A percentile compares a stretch with the other conserved stretches of the same genome.
phyloP scores from a whole-genome alignment of 2,888 invertebrate species.

The Gibbula magus region DNA sequence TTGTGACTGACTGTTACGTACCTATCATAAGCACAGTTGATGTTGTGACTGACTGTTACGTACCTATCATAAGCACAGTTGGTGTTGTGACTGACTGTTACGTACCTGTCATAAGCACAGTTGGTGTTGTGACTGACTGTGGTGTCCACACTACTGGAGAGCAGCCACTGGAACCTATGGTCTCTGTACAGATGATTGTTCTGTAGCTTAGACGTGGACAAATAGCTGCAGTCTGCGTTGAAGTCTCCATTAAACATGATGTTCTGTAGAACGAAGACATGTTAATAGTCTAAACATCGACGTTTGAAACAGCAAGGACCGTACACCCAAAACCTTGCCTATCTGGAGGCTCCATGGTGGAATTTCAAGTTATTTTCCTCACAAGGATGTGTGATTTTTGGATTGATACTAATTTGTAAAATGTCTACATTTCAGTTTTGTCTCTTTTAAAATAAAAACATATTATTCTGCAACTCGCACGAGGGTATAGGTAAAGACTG shows the following conservation, averaged over 20 bases:
- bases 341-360: no score
- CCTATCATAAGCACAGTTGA: not conserved
- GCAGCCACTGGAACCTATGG: constrained; percentile 52
- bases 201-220: constrained; percentile 35
- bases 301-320: not conserved
- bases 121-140: constrained; percentile 45
- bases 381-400: no score
- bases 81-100: no score
- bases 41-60: not conserved
- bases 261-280: constrained; percentile 31
- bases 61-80: constrained; percentile 6
- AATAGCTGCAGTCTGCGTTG: constrained; percentile 62
- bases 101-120: constrained; percentile 61
- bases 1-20: not conserved
- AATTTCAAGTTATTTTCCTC: no score
- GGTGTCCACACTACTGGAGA: constrained; percentile 53
- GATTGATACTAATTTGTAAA: no score
- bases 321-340: no score
- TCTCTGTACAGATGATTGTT: constrained; percentile 39
- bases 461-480: no score
- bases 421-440: no score
- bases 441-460: no score
- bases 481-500: no score
- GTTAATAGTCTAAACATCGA: not conserved
- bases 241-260: constrained; percentile 59